Conservation (phyloP, 2,113 vertebrate genomes). For the Ciconia stormi region DNA sequence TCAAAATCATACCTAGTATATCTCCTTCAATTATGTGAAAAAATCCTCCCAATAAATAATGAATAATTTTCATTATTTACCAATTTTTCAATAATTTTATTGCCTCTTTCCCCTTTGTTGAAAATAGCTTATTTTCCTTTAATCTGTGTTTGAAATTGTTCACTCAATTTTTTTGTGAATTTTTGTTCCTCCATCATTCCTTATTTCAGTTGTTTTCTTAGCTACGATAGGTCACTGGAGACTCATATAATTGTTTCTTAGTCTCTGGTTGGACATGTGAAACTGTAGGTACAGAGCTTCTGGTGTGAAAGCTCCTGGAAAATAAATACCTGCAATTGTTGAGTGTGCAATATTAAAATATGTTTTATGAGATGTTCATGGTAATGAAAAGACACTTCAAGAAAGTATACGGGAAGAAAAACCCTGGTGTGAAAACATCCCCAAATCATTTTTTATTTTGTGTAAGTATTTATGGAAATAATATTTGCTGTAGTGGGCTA, state of each 20-base stretch:
- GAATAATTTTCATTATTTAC: neutral
- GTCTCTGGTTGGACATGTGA: conserved; percentile 23
- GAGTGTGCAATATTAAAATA: conserved; percentile 31
- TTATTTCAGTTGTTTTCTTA: conserved; percentile 22
- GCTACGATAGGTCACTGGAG: neutral
- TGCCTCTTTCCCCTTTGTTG: neutral
- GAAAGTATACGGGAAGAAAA: conserved; percentile 10
- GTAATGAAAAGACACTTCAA: conserved; percentile 51
- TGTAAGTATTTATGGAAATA: conserved; percentile 50
- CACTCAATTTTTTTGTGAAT: neutral
- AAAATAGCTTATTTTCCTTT: neutral
- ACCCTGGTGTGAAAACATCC: neutral
- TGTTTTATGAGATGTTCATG: conserved; percentile 49
- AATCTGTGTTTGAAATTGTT: neutral
- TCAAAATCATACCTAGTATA: neutral
- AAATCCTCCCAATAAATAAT: neutral
- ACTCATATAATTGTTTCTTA: conserved; percentile 38
- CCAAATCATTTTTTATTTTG: conserved; percentile 60
- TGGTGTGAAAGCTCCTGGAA: conserved; percentile 33
- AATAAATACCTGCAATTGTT: conserved; percentile 60
- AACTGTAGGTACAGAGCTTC: conserved; percentile 45
- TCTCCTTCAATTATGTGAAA: neutral
- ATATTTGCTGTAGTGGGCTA: neutral
- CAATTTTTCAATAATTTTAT: neutral
- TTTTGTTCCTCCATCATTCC: conserved; percentile 23